Base-by-base conservation (phyloP, 2,888 invertebrate species). In the Fissipunctia ypsillon region DNA sequence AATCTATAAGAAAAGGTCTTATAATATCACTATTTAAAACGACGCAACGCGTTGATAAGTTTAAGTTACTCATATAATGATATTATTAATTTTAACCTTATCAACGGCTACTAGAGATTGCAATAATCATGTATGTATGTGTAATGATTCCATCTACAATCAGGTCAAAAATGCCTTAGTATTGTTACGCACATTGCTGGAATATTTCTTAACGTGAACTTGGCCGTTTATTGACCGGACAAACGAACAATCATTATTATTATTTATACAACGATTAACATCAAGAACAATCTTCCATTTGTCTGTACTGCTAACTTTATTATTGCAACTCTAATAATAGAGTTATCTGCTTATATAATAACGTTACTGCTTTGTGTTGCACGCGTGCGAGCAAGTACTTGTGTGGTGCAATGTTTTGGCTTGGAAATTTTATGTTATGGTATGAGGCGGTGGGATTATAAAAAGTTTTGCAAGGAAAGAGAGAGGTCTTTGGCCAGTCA, bases 321-420 rank as follows among this genome's bases (percentile, higher is more conserved):
- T 73, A 69, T 64, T 61, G 28, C 56, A 50, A 69, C 35, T 69
- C 50, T 84, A 84, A 69, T 81, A 72, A 74, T 84, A 81, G 64
- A 57, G 35, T 57, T 75, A 69, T 75, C 56, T 63, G 67, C 28
- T 83, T 83, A 81, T 75, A 72, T 84, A 81, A 84, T 68, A 63
- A 28, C 22, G 66, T 78, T 48, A 28, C 57, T 60, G 66, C 38
- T 52, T 48, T 63, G 50, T 50, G 43, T 63, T 65, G 38, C 45
- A 66, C 48, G 50, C 35, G 38, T 50, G 38, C 16, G 6, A 19
- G 50, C 57, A 43, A 57, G 61, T 57, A 57, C 45, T 68, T 45
- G 45, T 43, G 16, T 78, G 64, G 50, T 78, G 80, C 59, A 79
- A 79, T 61, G 35, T 52, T 65, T 54, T 35, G 12, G 35, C 28